phyloP scores from a whole-genome alignment of 2,113 vertebrate species.

The Thunnus maccoyii region DNA sequence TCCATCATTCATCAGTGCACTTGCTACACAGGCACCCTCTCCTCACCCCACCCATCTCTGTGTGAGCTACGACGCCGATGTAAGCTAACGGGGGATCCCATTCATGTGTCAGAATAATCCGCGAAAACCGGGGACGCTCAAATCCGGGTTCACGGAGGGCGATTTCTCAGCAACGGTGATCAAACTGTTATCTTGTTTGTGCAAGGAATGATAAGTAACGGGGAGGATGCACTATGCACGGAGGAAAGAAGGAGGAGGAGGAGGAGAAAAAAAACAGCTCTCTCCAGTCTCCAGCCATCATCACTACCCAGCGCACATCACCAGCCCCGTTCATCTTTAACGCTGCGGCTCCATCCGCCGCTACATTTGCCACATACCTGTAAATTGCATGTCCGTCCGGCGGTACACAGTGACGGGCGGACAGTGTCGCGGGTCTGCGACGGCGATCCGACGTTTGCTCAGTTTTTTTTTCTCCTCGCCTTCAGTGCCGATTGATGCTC shows the following conservation, averaged over 20 bases:
- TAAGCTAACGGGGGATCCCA: slow-evolving; percentile 75
- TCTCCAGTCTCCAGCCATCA: slow-evolving; percentile 76
- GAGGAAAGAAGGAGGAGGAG: not conserved
- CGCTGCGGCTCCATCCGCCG: slow-evolving; percentile 66
- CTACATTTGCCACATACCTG: slow-evolving; percentile 78
- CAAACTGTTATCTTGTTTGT: not conserved
- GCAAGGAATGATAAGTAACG: not conserved
- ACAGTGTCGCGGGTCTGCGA: slow-evolving; percentile 68
- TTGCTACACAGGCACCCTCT: slow-evolving; percentile 65
- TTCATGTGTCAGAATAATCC: slow-evolving; percentile 64
- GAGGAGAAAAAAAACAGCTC: not conserved
- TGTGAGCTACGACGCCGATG: slow-evolving; percentile 71
- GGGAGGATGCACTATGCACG: not conserved
- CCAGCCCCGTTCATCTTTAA: slow-evolving; percentile 45
- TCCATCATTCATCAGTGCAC: slow-evolving; percentile 66
- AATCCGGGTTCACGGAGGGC: not conserved
- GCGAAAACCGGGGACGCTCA: slow-evolving; percentile 23
- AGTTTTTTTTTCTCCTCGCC: slow-evolving; percentile 29
- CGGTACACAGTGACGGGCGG: slow-evolving; percentile 45
- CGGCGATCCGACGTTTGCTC: slow-evolving; percentile 41
- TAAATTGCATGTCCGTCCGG: slow-evolving; percentile 84
- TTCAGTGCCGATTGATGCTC: slow-evolving; percentile 81
- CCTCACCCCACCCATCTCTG: slow-evolving; percentile 84
- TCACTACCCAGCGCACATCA: slow-evolving; percentile 75
- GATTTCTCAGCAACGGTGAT: not conserved